phyloP scores from a whole-genome alignment of 2,113 vertebrate genomes.

The Ailurus styani region DNA sequence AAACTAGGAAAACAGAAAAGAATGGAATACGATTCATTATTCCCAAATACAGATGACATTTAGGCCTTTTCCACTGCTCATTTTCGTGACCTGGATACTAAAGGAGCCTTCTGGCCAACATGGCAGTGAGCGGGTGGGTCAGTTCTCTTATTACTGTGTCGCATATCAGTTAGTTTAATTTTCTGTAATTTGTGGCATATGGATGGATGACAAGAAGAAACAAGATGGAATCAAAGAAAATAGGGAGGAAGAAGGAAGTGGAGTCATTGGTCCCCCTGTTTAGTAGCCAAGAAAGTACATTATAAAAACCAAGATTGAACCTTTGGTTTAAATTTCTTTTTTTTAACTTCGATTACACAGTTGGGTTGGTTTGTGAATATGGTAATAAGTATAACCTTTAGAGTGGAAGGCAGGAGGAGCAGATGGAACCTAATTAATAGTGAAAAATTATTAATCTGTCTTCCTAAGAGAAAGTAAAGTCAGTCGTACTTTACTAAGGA shows the following conservation, averaged over 20 bases:
- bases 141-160: constrained; percentile 22
- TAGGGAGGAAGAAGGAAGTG: constrained; percentile 40
- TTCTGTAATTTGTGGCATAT: constrained; percentile 53
- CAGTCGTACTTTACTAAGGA: constrained; percentile 69
- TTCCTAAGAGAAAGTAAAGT: constrained; percentile 74
- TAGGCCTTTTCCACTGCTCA: background rate
- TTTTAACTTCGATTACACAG: constrained; percentile 77
- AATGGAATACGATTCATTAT: background rate
- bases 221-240: constrained; percentile 56
- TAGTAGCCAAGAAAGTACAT: constrained; percentile 50
- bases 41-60: background rate
- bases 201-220: constrained; percentile 30
- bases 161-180: constrained; percentile 42
- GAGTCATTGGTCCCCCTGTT: constrained; percentile 30
- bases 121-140: background rate
- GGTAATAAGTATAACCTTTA: constrained; percentile 83
- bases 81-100: constrained; percentile 9
- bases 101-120: background rate
- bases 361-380: constrained; percentile 80
- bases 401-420: constrained; percentile 77
- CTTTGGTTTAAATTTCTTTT: constrained; percentile 57
- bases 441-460: constrained; percentile 82
- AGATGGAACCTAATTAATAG: constrained; percentile 83
- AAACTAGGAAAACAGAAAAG: background rate
- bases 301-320: constrained; percentile 69